Conservation (phyloP, 1,140 invertebrate genomes). For the Cepaea nemoralis region DNA sequence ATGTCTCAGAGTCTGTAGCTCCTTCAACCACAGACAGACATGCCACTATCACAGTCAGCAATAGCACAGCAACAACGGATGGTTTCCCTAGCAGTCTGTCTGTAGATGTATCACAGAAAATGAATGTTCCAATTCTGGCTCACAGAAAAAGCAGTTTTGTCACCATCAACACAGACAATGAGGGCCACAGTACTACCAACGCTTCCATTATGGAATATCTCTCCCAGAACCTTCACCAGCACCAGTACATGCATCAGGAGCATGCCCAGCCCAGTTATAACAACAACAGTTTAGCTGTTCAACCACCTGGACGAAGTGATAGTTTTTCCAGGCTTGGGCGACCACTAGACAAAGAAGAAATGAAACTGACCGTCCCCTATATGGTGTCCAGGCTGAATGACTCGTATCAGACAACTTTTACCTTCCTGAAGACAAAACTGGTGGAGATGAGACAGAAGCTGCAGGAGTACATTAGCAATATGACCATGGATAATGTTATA, state of each 20-base stretch:
- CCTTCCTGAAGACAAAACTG: constrained; percentile 56
- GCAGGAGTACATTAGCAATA: constrained; percentile 48
- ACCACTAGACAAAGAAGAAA: constrained; percentile 54
- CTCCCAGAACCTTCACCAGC: not conserved
- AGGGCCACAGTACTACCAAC: not conserved
- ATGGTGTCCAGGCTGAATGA: constrained; percentile 63
- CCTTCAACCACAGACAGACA: not conserved
- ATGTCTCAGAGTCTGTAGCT: not conserved
- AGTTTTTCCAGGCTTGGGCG: not conserved
- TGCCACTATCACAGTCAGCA: constrained; percentile 2
- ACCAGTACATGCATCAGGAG: not conserved
- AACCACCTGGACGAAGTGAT: not conserved
- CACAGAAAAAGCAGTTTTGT: not conserved
- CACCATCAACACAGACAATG: not conserved
- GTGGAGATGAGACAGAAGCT: constrained; percentile 59
- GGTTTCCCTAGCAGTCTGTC: not conserved
- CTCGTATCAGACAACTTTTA: constrained; percentile 63
- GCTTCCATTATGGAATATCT: not conserved
- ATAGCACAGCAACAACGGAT: not conserved
- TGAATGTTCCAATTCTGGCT: constrained; percentile 14
- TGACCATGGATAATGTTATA: constrained; percentile 60
- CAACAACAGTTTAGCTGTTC: constrained; percentile 14
- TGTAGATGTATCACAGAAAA: not conserved
- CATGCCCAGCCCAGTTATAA: not conserved
- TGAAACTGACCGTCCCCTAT: constrained; percentile 61